Evolutionary conservation across 2,888 invertebrate species (phyloP).

Genomic region (Drosophila hamatofila): DNA sequence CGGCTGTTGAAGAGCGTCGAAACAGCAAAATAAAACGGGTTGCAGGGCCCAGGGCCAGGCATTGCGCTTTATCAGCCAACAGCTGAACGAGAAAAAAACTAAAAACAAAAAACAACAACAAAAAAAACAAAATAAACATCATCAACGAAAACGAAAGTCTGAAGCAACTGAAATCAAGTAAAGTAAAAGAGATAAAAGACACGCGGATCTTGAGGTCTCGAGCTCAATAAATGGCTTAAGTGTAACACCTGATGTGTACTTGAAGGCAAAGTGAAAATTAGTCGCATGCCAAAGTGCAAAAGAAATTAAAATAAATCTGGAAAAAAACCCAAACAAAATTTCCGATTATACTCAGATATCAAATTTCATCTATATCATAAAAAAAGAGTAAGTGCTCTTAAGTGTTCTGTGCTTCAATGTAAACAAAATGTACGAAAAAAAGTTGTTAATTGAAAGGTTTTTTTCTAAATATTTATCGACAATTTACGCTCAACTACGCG

Average conservation of each 20-base stretch:
- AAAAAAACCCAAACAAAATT: not conserved
- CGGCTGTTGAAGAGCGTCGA: constrained; percentile 44
- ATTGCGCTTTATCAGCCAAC: constrained; percentile 73
- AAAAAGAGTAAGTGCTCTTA: constrained; percentile 42
- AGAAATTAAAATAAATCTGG: not conserved
- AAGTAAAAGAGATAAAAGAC: constrained; percentile 1
- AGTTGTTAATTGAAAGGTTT: constrained; percentile 68
- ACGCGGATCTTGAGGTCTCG: constrained; percentile 46
- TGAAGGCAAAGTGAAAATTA: constrained; percentile 52
- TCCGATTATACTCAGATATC: not conserved
- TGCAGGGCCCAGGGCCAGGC: constrained; percentile 72
- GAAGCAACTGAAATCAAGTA: not conserved
- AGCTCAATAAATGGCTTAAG: constrained; percentile 35
- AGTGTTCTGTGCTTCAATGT: constrained; percentile 51
- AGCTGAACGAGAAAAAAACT: constrained; percentile 12
- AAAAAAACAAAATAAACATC: constrained; percentile 12
- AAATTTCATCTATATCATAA: not conserved
- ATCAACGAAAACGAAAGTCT: constrained; percentile 78
- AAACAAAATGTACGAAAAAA: constrained; percentile 36
- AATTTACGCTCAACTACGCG: not conserved
- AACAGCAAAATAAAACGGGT: constrained; percentile 62
- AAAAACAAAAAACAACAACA: too few species aligned
- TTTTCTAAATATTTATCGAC: not conserved
- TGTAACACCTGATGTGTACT: constrained; percentile 26
- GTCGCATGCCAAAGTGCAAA: constrained; percentile 30